Evolutionary conservation across 2,797 vertebrate genomes (phyloP).

Genomic region (Phrynocephalus forsythii): DNA sequence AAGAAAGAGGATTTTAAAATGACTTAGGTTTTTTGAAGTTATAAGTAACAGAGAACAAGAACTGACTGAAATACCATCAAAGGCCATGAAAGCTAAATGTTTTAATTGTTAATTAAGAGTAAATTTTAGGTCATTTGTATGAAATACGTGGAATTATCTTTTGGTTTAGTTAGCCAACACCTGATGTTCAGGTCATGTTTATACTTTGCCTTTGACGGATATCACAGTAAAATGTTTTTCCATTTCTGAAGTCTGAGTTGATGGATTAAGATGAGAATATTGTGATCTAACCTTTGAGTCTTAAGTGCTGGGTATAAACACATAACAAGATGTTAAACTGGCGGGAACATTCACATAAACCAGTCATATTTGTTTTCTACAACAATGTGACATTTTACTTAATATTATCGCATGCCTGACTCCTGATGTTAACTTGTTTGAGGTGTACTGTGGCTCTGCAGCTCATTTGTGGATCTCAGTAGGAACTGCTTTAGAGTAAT

Average conservation of each 20-base stretch:
- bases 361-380: background rate
- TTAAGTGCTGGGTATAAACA: background rate
- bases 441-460: background rate
- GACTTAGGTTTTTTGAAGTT: constrained; percentile 12
- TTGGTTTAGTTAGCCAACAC: background rate
- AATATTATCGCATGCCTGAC: background rate
- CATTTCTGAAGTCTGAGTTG: background rate
- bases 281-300: background rate
- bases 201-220: background rate
- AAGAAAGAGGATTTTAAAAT: background rate
- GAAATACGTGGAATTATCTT: background rate
- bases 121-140: background rate
- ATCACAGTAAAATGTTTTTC: background rate
- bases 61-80: background rate
- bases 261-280: background rate
- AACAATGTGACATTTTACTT: background rate
- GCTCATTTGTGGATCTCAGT: background rate
- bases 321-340: background rate
- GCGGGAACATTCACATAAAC: background rate
- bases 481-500: background rate
- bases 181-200: background rate
- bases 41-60: rapidly evolving
- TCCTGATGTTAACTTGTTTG: background rate
- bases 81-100: background rate
- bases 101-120: background rate